Percentiles rank a stretch among this genome's conserved stretches.
phyloP scores from a whole-genome alignment of 2,797 vertebrate genomes.

The Chloroceryle amazona region DNA sequence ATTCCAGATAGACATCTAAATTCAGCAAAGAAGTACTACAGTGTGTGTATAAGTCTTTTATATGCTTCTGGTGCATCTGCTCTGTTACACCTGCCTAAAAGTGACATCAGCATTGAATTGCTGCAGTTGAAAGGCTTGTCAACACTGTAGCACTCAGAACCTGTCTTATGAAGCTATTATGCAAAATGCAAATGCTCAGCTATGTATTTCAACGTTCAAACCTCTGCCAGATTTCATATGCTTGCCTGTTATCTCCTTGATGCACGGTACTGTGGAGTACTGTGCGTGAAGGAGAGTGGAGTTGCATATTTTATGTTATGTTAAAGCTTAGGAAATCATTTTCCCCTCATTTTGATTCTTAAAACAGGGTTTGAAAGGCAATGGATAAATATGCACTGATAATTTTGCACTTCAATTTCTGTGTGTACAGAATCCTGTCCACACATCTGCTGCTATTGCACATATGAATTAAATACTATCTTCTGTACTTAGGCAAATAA shows the following conservation, averaged over 20 bases:
- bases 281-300: background rate
- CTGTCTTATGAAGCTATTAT: background rate
- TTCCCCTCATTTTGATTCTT: background rate
- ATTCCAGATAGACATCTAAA: slow-evolving; percentile 27
- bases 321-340: background rate
- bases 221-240: background rate
- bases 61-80: background rate
- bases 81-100: background rate
- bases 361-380: background rate
- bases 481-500: background rate
- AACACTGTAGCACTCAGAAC: background rate
- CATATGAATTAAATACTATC: background rate
- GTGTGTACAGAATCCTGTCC: background rate
- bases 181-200: background rate
- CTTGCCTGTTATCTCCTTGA: background rate
- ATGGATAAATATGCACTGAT: background rate
- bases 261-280: background rate
- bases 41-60: background rate
- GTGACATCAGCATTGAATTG: background rate
- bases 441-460: background rate
- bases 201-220: background rate
- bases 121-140: background rate
- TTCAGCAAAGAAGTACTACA: background rate
- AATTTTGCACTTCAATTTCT: background rate
- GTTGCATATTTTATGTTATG: background rate